phyloP scores from a whole-genome alignment of 2,113 vertebrate genomes.

The Candoia aspera region DNA sequence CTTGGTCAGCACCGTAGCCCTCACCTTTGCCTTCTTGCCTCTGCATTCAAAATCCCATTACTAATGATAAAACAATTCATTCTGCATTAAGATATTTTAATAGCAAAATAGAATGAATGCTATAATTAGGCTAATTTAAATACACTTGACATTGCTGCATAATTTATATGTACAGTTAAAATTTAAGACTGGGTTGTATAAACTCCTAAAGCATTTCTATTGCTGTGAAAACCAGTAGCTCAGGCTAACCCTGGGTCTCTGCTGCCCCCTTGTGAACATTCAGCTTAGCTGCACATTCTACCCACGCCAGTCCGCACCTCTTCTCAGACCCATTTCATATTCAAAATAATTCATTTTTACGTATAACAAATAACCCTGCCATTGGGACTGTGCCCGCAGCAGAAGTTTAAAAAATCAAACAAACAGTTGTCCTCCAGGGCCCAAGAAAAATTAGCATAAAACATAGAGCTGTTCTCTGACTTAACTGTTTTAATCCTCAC shows the following conservation, averaged over 20 bases:
- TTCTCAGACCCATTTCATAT: neutral
- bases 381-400: neutral
- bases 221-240: too few relatives aligned
- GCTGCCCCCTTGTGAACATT: conserved; percentile 65
- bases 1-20: neutral
- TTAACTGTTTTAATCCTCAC: neutral
- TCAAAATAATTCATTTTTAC: neutral
- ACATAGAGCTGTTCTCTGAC: neutral
- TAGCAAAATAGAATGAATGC: neutral
- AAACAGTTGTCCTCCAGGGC: conserved; percentile 12
- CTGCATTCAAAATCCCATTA: neutral
- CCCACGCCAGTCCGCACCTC: neutral
- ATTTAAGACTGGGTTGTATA: accelerated
- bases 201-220: neutral
- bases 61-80: neutral
- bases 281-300: conserved; percentile 30
- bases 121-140: neutral
- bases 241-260: neutral
- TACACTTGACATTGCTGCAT: neutral
- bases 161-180: neutral
- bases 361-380: neutral
- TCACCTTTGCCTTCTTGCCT: neutral
- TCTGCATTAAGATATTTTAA: neutral
- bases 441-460: neutral
- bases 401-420: conserved; percentile 12